A percentile compares a stretch with the other conserved stretches of the same genome.
phyloP scores from a whole-genome alignment of 1,140 invertebrate species.

The Platyscapa corneri region DNA sequence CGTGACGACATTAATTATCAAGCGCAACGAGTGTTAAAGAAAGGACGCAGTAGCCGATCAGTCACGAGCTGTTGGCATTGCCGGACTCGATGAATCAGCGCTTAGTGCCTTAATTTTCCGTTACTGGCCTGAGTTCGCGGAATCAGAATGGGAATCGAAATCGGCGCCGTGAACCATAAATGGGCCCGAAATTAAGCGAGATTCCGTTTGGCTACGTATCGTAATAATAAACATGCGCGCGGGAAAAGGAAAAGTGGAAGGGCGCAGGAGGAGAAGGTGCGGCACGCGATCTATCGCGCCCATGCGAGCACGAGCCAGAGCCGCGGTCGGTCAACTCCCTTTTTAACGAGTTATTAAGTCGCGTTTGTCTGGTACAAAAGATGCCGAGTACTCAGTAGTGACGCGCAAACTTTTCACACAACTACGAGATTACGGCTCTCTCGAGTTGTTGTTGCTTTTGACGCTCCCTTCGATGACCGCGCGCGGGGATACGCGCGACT shows the following conservation, averaged over 20 bases:
- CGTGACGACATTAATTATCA: background rate
- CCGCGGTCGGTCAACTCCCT: conserved; percentile 15
- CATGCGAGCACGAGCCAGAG: background rate
- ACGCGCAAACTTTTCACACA: background rate
- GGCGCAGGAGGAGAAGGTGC: conserved; percentile 6
- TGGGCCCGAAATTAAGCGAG: conserved; percentile 11
- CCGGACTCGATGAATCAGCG: conserved; percentile 30
- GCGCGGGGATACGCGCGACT: too few relatives aligned
- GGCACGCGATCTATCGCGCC: conserved; percentile 12
- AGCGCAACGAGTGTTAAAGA: background rate
- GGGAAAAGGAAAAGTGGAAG: background rate
- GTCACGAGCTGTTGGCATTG: background rate
- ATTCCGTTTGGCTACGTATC: background rate
- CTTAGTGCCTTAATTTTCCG: background rate
- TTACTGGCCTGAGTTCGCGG: background rate
- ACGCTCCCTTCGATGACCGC: conserved; percentile 42
- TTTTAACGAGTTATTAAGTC: conserved; percentile 26
- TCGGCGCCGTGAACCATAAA: background rate
- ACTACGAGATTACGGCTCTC: background rate
- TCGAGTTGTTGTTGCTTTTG: background rate
- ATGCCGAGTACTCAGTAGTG: background rate
- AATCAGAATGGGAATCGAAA: conserved; percentile 14
- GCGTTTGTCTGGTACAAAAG: background rate
- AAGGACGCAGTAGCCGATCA: conserved; percentile 12
- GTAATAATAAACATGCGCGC: background rate